phyloP scores from a whole-genome alignment of 1,140 invertebrate genomes.

The Thalassaphorura encarpata region DNA sequence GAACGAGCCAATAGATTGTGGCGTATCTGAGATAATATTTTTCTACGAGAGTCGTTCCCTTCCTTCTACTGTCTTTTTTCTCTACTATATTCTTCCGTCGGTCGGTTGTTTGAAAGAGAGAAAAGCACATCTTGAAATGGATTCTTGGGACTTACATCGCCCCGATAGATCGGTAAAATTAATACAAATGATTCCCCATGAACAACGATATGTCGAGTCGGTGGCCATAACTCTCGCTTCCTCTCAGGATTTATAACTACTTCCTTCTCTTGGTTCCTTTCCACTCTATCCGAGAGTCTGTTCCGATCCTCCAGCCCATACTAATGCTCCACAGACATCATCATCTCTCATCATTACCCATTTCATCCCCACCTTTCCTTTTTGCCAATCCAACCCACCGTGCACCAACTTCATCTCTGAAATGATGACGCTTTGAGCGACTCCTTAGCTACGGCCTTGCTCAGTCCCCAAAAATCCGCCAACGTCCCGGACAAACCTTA shows the following conservation, averaged over 20 bases:
- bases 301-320: too few relatives aligned
- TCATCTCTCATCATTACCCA: not conserved
- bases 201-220: constrained; percentile 31
- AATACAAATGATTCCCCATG: constrained; percentile 33
- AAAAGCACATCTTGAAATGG: constrained; percentile 16
- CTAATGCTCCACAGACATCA: not conserved
- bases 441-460: not conserved
- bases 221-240: constrained; percentile 28
- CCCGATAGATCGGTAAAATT: constrained; percentile 32
- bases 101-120: too few relatives aligned
- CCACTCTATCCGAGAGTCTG: too few relatives aligned
- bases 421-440: constrained; percentile 1
- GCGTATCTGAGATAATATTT: too few relatives aligned
- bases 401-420: not conserved
- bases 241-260: constrained; percentile 28
- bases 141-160: constrained; percentile 9
- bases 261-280: too few relatives aligned
- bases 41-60: too few relatives aligned
- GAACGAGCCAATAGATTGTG: too few relatives aligned
- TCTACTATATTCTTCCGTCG: too few relatives aligned
- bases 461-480: not conserved
- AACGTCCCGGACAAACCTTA: not conserved
- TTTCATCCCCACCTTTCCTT: not conserved
- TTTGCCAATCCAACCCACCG: constrained; percentile 6
- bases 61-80: too few relatives aligned